Percentiles rank a stretch among this genome's conserved stretches.
phyloP scores from a whole-genome alignment of 2,888 invertebrate genomes.

The Halocaridina rubra region DNA sequence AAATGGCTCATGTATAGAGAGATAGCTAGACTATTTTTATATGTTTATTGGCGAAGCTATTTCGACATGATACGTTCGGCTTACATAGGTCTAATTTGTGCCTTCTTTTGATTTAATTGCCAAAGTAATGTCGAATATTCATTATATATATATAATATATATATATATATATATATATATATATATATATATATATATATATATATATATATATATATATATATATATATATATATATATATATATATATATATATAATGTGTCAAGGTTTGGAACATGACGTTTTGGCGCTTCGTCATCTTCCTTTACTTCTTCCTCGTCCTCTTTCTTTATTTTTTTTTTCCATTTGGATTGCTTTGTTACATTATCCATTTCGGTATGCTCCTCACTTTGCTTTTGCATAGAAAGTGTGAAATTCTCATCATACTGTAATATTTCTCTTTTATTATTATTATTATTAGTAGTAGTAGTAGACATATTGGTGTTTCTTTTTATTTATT shows the following conservation, averaged over 20 bases:
- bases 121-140: neutral
- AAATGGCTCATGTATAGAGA: too few species aligned
- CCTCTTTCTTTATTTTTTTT: neutral
- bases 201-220: neutral
- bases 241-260: slow-evolving; percentile 6
- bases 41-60: neutral
- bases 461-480: too few species aligned
- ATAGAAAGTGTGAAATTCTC: too few species aligned
- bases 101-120: too few species aligned
- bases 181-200: neutral
- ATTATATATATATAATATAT: neutral
- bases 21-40: neutral
- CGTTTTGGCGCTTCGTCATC: too few species aligned
- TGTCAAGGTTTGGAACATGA: too few species aligned
- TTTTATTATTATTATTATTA: too few species aligned
- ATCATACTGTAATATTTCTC: too few species aligned
- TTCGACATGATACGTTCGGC: neutral
- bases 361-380: neutral
- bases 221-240: neutral
- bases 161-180: neutral
- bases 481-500: too few species aligned
- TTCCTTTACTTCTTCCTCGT: neutral
- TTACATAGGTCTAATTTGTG: neutral
- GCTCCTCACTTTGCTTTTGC: too few species aligned
- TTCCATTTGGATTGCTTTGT: neutral